These are phyloP conservation scores for Asarcornis scutulata DNA, from an alignment of 2,113 vertebrate genomes.

Conservation along the genomic window DNA sequence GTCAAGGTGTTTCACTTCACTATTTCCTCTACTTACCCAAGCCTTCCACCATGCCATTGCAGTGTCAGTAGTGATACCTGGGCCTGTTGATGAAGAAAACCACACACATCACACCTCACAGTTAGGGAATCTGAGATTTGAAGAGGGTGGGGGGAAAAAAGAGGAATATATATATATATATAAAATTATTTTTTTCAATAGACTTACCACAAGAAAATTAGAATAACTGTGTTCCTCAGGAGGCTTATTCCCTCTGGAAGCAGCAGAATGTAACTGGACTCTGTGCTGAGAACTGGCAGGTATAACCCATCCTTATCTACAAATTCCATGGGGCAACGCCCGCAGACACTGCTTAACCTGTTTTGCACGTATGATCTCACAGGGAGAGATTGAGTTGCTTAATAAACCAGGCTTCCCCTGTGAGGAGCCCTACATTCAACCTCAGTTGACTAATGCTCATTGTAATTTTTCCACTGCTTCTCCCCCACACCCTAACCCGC, in stretches of 20 bases:
- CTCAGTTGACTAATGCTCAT: not conserved
- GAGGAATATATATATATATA: too few relatives aligned
- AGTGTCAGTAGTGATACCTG: not conserved
- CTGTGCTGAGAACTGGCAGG: not conserved
- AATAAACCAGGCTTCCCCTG: not conserved
- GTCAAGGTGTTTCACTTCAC: not conserved
- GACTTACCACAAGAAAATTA: constrained; percentile 34
- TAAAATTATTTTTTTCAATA: not conserved
- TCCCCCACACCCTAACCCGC: not conserved
- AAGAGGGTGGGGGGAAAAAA: not conserved
- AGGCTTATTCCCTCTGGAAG: constrained; percentile 11
- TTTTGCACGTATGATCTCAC: constrained; percentile 43
- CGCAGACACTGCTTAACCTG: constrained; percentile 42
- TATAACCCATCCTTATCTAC: constrained; percentile 28
- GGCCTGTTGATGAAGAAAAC: constrained; percentile 12
- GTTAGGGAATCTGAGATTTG: not conserved
- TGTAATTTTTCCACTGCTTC: constrained; percentile 36
- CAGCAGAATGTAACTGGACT: constrained; percentile 37
- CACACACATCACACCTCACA: not conserved
- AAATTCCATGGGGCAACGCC: constrained; percentile 32
- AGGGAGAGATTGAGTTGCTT: constrained; percentile 5
- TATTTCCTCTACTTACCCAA: constrained; percentile 55
- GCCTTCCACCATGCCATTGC: constrained; percentile 68
- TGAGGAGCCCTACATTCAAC: constrained; percentile 8
- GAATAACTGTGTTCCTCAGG: constrained; percentile 44